Conservation (phyloP, 2,888 invertebrate species). For the Thereva nobilitata region DNA sequence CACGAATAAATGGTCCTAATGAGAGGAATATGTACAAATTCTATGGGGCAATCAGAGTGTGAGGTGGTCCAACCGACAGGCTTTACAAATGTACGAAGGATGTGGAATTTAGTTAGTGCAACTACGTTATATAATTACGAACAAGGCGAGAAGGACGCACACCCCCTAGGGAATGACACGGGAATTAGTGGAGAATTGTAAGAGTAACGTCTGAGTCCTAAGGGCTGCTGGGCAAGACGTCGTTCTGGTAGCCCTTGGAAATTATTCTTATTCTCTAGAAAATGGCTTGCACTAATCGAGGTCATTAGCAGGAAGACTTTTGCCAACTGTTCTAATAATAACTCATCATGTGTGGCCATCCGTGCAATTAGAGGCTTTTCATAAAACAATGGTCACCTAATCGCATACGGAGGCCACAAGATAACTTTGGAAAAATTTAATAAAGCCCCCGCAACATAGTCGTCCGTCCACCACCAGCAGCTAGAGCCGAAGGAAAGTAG, state of each 20-base stretch:
- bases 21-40: conserved; percentile 33
- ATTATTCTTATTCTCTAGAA: conserved; percentile 37
- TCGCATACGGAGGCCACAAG: neutral
- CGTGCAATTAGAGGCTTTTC: conserved; percentile 34
- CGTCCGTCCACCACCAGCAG: too few species aligned
- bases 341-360: conserved; percentile 29
- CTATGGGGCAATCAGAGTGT: conserved; percentile 8
- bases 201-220: conserved; percentile 1
- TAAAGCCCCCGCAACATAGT: too few species aligned
- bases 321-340: conserved; percentile 22
- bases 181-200: conserved; percentile 25
- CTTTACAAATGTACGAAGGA: neutral
- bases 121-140: conserved; percentile 36
- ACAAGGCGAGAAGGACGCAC: conserved; percentile 3
- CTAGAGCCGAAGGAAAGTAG: conserved; percentile 23
- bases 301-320: conserved; percentile 53
- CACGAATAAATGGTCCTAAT: conserved; percentile 39
- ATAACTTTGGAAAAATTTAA: too few species aligned
- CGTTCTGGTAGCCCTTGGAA: conserved; percentile 8
- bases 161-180: conserved; percentile 16
- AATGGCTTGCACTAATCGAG: conserved; percentile 55
- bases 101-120: conserved; percentile 29
- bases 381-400: conserved; percentile 30
- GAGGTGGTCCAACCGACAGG: neutral
- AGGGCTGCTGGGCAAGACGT: neutral